Evolutionary conservation across 2,888 invertebrate genomes (phyloP).

Genomic region (Pristionchus fissidentatus): DNA sequence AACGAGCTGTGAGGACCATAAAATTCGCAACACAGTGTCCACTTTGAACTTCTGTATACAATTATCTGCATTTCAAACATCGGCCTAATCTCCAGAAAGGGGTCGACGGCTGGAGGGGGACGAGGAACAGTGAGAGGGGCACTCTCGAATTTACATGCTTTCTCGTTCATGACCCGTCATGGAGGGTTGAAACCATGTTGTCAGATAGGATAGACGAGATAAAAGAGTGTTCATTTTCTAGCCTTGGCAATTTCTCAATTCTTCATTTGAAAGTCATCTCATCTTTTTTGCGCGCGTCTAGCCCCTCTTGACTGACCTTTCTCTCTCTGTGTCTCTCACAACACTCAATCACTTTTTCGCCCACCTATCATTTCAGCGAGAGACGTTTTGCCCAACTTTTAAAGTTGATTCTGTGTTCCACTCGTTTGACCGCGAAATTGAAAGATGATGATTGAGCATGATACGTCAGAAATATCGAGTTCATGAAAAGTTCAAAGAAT

Average conservation of each 20-base stretch:
- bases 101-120: no score
- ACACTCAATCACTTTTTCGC: not conserved
- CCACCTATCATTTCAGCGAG: not conserved
- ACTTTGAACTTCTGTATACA: not conserved
- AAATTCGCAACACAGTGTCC: not conserved
- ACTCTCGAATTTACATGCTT: no score
- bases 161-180: no score
- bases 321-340: not conserved
- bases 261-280: not conserved
- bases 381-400: not conserved
- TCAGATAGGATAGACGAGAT: not conserved
- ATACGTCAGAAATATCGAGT: no score
- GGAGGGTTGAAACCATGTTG: no score
- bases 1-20: slow-evolving; percentile 20
- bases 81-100: no score
- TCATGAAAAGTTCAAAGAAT: no score
- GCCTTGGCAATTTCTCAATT: not conserved
- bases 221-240: not conserved
- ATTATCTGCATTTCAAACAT: no score
- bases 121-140: no score
- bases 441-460: no score
- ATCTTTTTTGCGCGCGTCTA: not conserved
- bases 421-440: no score
- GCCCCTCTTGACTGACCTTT: not conserved
- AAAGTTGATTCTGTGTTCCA: not conserved